Evolutionary conservation across 2,888 invertebrate genomes (phyloP).

Genomic region (Tenthredo distinguenda): DNA sequence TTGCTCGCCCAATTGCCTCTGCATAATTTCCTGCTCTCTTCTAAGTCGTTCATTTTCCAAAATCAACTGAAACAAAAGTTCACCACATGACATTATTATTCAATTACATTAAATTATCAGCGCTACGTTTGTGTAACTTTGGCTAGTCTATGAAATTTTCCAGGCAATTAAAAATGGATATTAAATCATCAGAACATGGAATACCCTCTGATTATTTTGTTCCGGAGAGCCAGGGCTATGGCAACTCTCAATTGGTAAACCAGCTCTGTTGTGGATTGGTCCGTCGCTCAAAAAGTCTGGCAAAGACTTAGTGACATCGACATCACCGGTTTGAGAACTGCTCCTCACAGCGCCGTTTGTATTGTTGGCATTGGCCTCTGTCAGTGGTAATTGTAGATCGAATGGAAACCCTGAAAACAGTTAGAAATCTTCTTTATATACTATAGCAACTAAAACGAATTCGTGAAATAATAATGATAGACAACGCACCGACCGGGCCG

Average conservation of each 20-base stretch:
- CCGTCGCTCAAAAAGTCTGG: constrained; percentile 88
- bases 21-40: constrained; percentile 80
- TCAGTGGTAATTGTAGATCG: constrained; percentile 68
- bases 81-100: not conserved
- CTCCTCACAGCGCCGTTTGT: constrained; percentile 59
- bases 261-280: constrained; percentile 80
- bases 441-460: not conserved
- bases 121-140: not conserved
- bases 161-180: not conserved
- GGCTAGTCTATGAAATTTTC: not conserved
- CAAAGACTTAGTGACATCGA: constrained; percentile 81
- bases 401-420: constrained; percentile 69
- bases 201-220: constrained; percentile 69
- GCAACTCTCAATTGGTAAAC: constrained; percentile 76
- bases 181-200: constrained; percentile 64
- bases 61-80: constrained; percentile 65
- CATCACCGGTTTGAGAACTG: constrained; percentile 67
- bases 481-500: constrained; percentile 64
- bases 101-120: not conserved
- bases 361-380: constrained; percentile 62
- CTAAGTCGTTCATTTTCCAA: constrained; percentile 79
- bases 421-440: not conserved
- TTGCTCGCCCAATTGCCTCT: constrained; percentile 80
- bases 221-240: constrained; percentile 76
- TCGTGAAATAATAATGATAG: not conserved